phyloP scores from a whole-genome alignment of 2,797 vertebrate species.

The Chromis chromis region DNA sequence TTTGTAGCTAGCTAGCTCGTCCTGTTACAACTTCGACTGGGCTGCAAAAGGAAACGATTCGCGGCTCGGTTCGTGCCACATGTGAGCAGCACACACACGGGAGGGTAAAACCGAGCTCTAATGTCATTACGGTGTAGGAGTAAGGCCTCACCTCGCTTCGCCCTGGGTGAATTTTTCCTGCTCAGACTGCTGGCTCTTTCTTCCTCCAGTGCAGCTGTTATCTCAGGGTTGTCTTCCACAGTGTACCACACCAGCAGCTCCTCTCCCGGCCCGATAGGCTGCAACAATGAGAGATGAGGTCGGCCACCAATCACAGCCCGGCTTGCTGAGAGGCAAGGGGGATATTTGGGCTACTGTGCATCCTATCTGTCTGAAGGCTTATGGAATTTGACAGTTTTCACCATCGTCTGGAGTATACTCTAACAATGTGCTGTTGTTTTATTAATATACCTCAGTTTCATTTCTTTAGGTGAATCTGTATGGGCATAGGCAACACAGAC shows the following conservation, averaged over 20 bases:
- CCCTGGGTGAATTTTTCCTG: slow-evolving; percentile 89
- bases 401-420: background rate
- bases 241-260: slow-evolving; percentile 97
- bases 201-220: slow-evolving; percentile 98
- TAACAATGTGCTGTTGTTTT: too few relatives aligned
- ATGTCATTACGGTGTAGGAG: slow-evolving; percentile 9
- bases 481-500: background rate
- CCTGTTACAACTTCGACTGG: slow-evolving; percentile 66
- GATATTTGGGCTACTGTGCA: slow-evolving; percentile 79
- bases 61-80: background rate
- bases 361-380: slow-evolving; percentile 73
- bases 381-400: slow-evolving; percentile 53
- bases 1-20: slow-evolving; percentile 56
- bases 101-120: background rate
- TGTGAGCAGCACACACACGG: background rate
- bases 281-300: slow-evolving; percentile 82
- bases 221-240: slow-evolving; percentile 97
- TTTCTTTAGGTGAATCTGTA: background rate
- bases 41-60: slow-evolving; percentile 20
- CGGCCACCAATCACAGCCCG: slow-evolving; percentile 86
- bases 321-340: slow-evolving; percentile 80
- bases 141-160: slow-evolving; percentile 90
- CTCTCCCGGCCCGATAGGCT: slow-evolving; percentile 94
- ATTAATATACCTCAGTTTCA: too few relatives aligned
- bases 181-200: slow-evolving; percentile 91